These are phyloP conservation scores for Chalcosyrphus nemorum DNA, from an alignment of 2,888 invertebrate species.

Conservation along the genomic window DNA sequence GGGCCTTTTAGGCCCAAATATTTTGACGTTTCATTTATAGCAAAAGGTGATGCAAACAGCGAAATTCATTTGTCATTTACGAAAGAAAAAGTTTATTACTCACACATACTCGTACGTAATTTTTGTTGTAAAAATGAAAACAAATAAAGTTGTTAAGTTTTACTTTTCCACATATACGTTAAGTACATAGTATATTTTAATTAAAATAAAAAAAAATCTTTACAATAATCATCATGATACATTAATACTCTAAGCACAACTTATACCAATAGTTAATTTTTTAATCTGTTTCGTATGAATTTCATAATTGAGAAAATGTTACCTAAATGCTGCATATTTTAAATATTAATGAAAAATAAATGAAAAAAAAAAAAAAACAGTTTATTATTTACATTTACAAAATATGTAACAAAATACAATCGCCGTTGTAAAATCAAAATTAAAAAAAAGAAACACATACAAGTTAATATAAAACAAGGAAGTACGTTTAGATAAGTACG, in stretches of 20 bases:
- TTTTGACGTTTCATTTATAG: no score
- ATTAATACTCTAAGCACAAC: background rate
- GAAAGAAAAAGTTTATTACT: no score
- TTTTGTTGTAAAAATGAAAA: no score
- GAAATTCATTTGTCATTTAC: no score
- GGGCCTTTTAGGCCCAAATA: no score
- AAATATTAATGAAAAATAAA: background rate
- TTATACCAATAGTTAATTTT: conserved; percentile 19
- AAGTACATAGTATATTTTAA: conserved; percentile 50
- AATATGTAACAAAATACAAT: conserved; percentile 27
- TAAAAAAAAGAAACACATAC: background rate
- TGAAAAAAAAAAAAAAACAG: background rate
- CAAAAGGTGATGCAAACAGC: no score
- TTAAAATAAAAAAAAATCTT: conserved; percentile 24
- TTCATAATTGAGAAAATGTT: conserved; percentile 1
- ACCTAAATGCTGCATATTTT: background rate
- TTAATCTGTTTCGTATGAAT: background rate
- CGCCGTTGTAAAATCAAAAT: background rate
- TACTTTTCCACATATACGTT: conserved; percentile 30
- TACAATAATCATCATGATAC: conserved; percentile 35
- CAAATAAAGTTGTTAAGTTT: background rate
- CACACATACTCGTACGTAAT: no score
- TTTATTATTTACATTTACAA: conserved; percentile 28
- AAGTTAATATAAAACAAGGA: conserved; percentile 6
- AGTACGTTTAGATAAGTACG: background rate